Evolutionary conservation across 2,797 vertebrate species (phyloP).

Genomic region (Chelmon rostratus): DNA sequence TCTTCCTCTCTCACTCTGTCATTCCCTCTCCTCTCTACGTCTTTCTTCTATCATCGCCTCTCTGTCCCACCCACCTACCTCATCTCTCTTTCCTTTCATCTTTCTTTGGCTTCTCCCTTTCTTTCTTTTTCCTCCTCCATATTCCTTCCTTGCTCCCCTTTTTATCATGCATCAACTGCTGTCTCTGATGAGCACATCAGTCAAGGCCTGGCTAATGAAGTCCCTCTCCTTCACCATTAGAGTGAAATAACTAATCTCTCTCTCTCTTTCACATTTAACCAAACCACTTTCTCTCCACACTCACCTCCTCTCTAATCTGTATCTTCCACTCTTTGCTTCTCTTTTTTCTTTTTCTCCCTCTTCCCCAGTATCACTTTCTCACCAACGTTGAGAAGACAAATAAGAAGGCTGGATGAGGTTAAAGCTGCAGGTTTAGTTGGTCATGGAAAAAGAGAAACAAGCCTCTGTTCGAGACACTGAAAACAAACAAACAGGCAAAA

Average conservation of each 20-base stretch:
- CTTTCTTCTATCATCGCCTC: constrained; percentile 10
- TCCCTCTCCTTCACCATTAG: constrained; percentile 80
- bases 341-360: not conserved
- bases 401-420: constrained; percentile 10
- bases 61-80: constrained; percentile 30
- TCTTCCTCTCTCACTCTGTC: constrained; percentile 21
- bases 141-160: constrained; percentile 60
- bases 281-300: constrained; percentile 29
- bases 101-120: constrained; percentile 28
- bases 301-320: constrained; percentile 45
- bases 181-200: constrained; percentile 80
- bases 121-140: constrained; percentile 43
- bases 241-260: constrained; percentile 76
- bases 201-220: constrained; percentile 83
- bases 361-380: not conserved
- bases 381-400: constrained; percentile 5
- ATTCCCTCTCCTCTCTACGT: constrained; percentile 23
- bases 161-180: constrained; percentile 72
- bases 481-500: constrained; percentile 18
- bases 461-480: not conserved
- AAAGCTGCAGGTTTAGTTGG: constrained; percentile 4
- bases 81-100: constrained; percentile 47
- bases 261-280: constrained; percentile 42
- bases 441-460: not conserved
- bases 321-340: constrained; percentile 8